These are phyloP conservation scores for Dexiosoma caninum DNA, from an alignment of 2,888 invertebrate genomes.

Conservation along the genomic window DNA sequence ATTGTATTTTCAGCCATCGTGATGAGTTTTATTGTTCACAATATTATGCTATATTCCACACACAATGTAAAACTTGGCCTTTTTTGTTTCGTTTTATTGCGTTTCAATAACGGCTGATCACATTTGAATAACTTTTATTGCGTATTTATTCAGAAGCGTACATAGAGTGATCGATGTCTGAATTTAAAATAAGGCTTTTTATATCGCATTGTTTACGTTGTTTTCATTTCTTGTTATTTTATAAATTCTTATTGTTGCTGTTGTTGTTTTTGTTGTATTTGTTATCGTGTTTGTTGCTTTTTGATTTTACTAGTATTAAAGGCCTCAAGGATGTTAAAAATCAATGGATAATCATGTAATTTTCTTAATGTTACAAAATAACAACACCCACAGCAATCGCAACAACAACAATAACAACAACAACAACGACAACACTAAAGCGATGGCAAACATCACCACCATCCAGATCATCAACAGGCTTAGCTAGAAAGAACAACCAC, in stretches of 20 bases:
- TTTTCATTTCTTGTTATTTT: conserved; percentile 14
- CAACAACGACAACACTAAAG: conserved; percentile 35
- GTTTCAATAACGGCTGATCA: no score
- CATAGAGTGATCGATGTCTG: background rate
- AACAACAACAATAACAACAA: conserved; percentile 46
- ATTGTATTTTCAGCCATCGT: no score
- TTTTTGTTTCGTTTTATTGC: no score
- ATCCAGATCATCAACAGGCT: conserved; percentile 14
- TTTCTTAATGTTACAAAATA: conserved; percentile 64
- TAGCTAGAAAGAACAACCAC: conserved; percentile 27
- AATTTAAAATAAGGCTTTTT: background rate
- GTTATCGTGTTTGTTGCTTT: conserved; percentile 32
- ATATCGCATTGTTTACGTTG: conserved; percentile 14
- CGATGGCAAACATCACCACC: conserved; percentile 16
- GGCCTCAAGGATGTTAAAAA: conserved; percentile 64
- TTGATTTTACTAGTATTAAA: conserved; percentile 49
- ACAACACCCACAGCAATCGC: conserved; percentile 51
- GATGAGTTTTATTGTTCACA: no score
- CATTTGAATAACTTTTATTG: no score
- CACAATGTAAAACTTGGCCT: no score
- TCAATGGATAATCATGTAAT: conserved; percentile 67
- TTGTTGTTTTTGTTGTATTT: conserved; percentile 8
- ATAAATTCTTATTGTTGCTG: conserved; percentile 8
- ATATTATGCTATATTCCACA: no score
- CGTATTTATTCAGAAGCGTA: no score